Base-by-base conservation (phyloP, 2,888 invertebrate genomes). In the Xylota segnis region DNA sequence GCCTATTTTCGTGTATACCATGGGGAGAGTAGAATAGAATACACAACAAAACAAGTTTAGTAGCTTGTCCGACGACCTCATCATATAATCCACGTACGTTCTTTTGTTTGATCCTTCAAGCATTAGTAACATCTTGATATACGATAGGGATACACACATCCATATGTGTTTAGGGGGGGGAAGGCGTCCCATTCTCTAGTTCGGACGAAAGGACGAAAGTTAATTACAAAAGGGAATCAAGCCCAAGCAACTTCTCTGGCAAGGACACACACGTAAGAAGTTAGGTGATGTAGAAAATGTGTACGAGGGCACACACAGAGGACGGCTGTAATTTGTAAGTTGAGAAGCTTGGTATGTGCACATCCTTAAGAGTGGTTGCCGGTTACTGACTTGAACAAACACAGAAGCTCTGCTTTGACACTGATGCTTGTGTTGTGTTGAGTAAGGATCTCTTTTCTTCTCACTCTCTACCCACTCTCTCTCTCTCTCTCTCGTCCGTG, bases 51-150 rank as follows among this genome's bases (percentile, higher is more conserved):
- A 56, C 76, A 78, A 68, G 56, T 83, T 68, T 52, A 76, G 76
- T 72, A 71, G 76, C 68, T 70, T 61, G 72, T 66, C 68, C 50
- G 56, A 78, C 61, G 72, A 83, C 77, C 83, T 74, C 78, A 74
- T 74, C 83, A 78, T 18, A 78, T 78, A 83, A 83, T 83, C 83
- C 78, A 83, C 68, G 74, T 37, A 70, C 74, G 63, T 78, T 68
- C 68, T 74, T 83, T 83, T 78, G 83, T 74, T 83, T 78, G 78
- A 83, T 83, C 83, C 68, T 78, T 78, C 45, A 78, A 59, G 83
- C 78, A 70, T 78, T 74, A 68, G 18, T 63, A 50, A 74, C 74
- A 68, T 72, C 72, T 74, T 83, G 78, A 78, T 83, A 45, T 83
- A 65, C 18, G 58, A 52, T 32, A 54, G 23, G 52, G 10, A 37